A percentile compares a stretch with the other conserved stretches of the same genome.
phyloP scores from a whole-genome alignment of 2,888 invertebrate species.

The Phania funesta region DNA sequence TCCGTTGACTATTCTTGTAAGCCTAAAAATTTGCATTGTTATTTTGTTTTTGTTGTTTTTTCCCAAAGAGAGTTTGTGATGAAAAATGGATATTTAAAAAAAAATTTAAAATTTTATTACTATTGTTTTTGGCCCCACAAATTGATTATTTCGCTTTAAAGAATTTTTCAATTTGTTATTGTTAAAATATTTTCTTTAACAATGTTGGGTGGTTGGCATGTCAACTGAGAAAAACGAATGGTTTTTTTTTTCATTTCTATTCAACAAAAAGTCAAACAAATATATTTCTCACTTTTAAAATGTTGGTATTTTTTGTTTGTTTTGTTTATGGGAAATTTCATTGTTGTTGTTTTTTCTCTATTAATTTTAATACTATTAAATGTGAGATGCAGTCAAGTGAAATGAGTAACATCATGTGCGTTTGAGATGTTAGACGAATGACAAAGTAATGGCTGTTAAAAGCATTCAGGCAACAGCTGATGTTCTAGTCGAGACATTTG shows the following conservation, averaged over 20 bases:
- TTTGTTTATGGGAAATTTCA: conserved; percentile 52
- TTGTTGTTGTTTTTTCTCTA: conserved; percentile 36
- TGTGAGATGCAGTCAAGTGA: conserved; percentile 73
- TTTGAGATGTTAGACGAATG: conserved; percentile 42
- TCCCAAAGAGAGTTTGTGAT: conserved; percentile 68
- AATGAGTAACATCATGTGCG: conserved; percentile 79
- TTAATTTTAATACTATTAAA: conserved; percentile 34
- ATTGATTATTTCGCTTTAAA: conserved; percentile 79
- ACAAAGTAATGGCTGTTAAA: conserved; percentile 34
- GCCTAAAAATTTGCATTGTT: conserved; percentile 67
- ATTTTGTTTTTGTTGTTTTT: conserved; percentile 7
- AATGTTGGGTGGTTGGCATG: conserved; percentile 45
- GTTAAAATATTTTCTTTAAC: conserved; percentile 23
- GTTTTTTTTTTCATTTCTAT: conserved; percentile 26
- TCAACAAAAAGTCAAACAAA: conserved; percentile 62
- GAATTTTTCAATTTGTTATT: conserved; percentile 76
- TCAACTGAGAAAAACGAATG: conserved; percentile 57
- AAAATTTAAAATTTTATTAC: conserved; percentile 75
- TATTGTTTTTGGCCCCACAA: conserved; percentile 70
- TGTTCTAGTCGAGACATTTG: conserved; percentile 47
- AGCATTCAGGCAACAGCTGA: conserved; percentile 68
- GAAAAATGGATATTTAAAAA: conserved; percentile 80
- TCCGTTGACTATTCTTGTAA: conserved; percentile 12
- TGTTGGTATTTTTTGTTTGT: neutral
- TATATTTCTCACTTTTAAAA: conserved; percentile 68